Conservation (phyloP, 2,113 vertebrate species). For the Theristicus caerulescens region DNA sequence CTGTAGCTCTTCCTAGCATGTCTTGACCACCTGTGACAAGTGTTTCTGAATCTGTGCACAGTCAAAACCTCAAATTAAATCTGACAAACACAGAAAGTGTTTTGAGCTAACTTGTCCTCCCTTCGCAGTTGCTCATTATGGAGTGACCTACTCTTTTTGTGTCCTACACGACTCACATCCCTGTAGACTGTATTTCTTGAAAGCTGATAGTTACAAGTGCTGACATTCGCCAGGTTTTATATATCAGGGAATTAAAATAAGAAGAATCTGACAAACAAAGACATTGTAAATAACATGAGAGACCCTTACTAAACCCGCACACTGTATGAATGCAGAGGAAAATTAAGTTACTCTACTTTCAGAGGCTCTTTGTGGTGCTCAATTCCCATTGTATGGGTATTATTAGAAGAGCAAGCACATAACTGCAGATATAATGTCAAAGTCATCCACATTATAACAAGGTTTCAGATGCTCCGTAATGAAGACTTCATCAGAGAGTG, state of each 20-base stretch:
- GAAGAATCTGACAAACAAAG: slow-evolving; percentile 55
- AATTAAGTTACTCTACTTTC: slow-evolving; percentile 44
- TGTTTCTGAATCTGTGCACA: neutral
- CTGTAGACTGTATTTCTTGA: slow-evolving; percentile 54
- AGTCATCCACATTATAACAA: slow-evolving; percentile 13
- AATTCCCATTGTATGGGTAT: neutral
- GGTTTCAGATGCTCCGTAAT: neutral
- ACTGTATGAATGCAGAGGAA: slow-evolving; percentile 24
- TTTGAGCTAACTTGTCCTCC: slow-evolving; percentile 52
- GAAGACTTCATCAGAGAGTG: slow-evolving; percentile 43
- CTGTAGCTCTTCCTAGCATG: neutral
- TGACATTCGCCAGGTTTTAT: slow-evolving; percentile 65
- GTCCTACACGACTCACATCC: slow-evolving; percentile 13
- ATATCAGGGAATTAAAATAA: slow-evolving; percentile 50
- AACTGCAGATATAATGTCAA: slow-evolving; percentile 58
- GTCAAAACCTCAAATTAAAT: slow-evolving; percentile 63
- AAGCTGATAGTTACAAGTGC: slow-evolving; percentile 53
- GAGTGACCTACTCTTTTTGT: slow-evolving; percentile 28
- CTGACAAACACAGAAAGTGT: slow-evolving; percentile 33
- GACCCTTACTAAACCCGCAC: slow-evolving; percentile 35
- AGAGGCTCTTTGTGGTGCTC: slow-evolving; percentile 41
- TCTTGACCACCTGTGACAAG: slow-evolving; percentile 33
- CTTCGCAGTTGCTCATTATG: slow-evolving; percentile 22
- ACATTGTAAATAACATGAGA: slow-evolving; percentile 26
- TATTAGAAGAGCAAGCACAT: slow-evolving; percentile 43